These are phyloP conservation scores for Pharmacophagus antenor DNA, from an alignment of 2,888 invertebrate genomes.

Conservation along the genomic window DNA sequence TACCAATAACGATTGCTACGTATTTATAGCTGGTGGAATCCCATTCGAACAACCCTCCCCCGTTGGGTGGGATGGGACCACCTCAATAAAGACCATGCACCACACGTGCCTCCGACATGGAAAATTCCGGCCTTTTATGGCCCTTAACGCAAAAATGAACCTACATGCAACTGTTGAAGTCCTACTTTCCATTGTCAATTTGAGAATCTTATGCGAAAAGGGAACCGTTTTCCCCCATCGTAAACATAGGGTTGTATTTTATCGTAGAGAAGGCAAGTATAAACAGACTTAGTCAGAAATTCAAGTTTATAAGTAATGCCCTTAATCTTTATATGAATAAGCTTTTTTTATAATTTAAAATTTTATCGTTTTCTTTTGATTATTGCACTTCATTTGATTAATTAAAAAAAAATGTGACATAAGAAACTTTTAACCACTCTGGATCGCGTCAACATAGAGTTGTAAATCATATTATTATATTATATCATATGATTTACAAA, in stretches of 20 bases:
- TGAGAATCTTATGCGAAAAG: constrained; percentile 59
- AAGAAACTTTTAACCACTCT: no score
- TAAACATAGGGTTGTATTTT: constrained; percentile 69
- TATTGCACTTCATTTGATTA: no score
- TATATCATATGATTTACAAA: no score
- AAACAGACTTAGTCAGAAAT: constrained; percentile 11
- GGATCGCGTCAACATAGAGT: no score
- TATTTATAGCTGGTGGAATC: constrained; percentile 73
- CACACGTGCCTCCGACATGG: constrained; percentile 73
- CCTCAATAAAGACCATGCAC: constrained; percentile 74
- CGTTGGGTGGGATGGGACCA: constrained; percentile 57
- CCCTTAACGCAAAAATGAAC: constrained; percentile 31
- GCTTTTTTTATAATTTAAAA: neutral
- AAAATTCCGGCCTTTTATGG: constrained; percentile 55
- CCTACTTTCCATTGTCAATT: constrained; percentile 37
- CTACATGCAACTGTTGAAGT: constrained; percentile 35
- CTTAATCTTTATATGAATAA: neutral
- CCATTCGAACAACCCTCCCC: constrained; percentile 52
- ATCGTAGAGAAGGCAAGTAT: constrained; percentile 47
- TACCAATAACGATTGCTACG: constrained; percentile 56
- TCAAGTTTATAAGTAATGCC: neutral
- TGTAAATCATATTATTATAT: no score
- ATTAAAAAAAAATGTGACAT: no score
- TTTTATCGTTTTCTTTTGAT: no score
- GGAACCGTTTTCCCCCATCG: constrained; percentile 69